These are phyloP conservation scores for Leptocoma aspasia DNA, from an alignment of 2,113 vertebrate genomes.

Conservation along the genomic window DNA sequence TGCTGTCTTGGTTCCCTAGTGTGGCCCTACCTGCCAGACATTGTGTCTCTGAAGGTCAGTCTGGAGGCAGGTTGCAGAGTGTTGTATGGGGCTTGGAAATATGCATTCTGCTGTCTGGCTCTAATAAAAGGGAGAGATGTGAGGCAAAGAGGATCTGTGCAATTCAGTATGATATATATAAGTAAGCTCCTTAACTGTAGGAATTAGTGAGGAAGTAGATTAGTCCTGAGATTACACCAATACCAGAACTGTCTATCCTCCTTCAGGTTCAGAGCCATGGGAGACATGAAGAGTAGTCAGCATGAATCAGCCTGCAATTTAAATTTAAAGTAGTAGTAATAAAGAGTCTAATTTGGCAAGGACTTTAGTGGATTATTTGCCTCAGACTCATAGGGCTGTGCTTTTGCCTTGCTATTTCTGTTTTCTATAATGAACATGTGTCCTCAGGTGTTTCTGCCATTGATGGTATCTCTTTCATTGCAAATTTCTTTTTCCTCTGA, in stretches of 20 bases:
- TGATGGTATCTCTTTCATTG: not conserved
- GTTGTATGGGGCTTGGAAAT: not conserved
- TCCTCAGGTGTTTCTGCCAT: not conserved
- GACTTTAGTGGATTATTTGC: not conserved
- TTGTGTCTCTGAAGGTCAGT: not conserved
- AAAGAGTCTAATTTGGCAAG: not conserved
- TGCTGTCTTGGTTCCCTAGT: not conserved
- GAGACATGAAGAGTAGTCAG: conserved; percentile 1
- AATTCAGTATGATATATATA: conserved; percentile 36
- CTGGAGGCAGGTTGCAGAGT: not conserved
- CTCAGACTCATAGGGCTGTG: not conserved
- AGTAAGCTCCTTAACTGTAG: conserved; percentile 44
- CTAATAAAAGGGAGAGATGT: not conserved
- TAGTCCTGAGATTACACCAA: conserved; percentile 43
- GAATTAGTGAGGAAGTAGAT: conserved; percentile 54
- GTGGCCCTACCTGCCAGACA: not conserved
- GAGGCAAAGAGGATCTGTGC: conserved; percentile 45
- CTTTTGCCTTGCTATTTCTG: not conserved
- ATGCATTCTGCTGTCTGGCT: not conserved
- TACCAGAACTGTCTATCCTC: conserved; percentile 14
- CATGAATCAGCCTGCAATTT: conserved; percentile 29
- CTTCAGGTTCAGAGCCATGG: conserved; percentile 22
- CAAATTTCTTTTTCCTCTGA: not conserved
- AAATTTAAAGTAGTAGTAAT: conserved; percentile 14
- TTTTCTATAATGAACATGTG: not conserved